A percentile compares a stretch with the other conserved stretches of the same genome.
phyloP scores from a whole-genome alignment of 1,140 invertebrate species.

The Cryptotermes secundus region DNA sequence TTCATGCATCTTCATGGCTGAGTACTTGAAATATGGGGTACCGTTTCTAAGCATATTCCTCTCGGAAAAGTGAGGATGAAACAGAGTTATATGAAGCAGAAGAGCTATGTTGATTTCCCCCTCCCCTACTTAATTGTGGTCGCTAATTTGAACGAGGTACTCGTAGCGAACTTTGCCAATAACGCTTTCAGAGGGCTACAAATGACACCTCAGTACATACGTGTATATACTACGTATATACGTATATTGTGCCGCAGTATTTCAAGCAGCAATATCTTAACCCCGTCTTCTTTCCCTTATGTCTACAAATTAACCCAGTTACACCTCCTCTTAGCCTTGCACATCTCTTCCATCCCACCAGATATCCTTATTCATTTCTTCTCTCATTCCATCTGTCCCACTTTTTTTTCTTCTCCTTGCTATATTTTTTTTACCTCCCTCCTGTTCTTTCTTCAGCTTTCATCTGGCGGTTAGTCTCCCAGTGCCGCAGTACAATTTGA shows the following conservation, averaged over 20 bases:
- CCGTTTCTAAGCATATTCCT: no score
- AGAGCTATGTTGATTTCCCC: not conserved
- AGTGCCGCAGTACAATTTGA: conserved; percentile 34
- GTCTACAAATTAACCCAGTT: not conserved
- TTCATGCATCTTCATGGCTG: no score
- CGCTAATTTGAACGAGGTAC: not conserved
- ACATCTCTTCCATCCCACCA: not conserved
- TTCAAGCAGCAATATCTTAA: not conserved
- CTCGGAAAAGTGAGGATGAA: no score
- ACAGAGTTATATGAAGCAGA: not conserved
- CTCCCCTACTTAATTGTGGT: not conserved
- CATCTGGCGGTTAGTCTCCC: conserved; percentile 24
- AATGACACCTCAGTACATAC: not conserved
- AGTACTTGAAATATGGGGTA: no score
- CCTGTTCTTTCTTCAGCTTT: conserved; percentile 24
- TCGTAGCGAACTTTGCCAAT: not conserved
- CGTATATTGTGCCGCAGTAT: not conserved
- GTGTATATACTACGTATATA: not conserved
- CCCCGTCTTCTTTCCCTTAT: not conserved
- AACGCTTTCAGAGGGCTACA: not conserved
- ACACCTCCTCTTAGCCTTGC: not conserved
- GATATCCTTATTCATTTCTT: not conserved
- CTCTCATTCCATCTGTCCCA: not conserved
- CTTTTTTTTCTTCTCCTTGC: conserved; percentile 23
- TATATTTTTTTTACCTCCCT: conserved; percentile 27